A percentile compares a stretch with the other conserved stretches of the same genome.
Conservation (phyloP, 2,888 invertebrate genomes). For the Luperina testacea region DNA sequence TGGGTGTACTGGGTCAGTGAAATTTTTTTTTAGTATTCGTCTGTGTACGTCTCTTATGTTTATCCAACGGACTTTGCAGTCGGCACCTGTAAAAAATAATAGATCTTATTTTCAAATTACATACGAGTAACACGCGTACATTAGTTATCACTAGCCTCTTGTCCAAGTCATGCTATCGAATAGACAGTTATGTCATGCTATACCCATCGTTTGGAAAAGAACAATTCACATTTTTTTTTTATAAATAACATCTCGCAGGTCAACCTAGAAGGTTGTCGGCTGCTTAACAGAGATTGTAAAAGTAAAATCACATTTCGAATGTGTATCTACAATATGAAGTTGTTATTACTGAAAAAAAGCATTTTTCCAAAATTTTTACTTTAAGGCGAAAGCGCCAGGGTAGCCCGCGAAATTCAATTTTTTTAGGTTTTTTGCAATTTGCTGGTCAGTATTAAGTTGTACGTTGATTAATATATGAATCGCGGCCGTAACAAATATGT, state of each 20-base stretch:
- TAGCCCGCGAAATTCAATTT: too few species aligned
- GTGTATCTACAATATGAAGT: not conserved
- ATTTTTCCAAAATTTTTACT: too few species aligned
- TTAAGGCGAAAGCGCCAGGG: too few species aligned
- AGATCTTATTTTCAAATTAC: not conserved
- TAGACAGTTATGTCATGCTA: too few species aligned
- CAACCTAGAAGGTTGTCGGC: too few species aligned
- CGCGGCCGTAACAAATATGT: too few species aligned
- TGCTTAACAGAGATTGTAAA: too few species aligned
- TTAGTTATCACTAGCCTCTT: not conserved
- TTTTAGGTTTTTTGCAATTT: too few species aligned
- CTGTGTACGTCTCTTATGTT: slow-evolving; percentile 86
- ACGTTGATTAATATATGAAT: too few species aligned
- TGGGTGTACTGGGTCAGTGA: slow-evolving; percentile 60
- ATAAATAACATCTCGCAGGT: not conserved
- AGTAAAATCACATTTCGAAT: not conserved
- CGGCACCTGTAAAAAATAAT: slow-evolving; percentile 76
- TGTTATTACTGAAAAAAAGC: not conserved
- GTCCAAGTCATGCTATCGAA: not conserved
- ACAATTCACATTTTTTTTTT: too few species aligned
- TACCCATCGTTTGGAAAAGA: too few species aligned
- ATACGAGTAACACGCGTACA: not conserved
- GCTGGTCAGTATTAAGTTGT: too few species aligned
- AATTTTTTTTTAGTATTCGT: slow-evolving; percentile 78
- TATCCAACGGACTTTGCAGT: slow-evolving; percentile 87